Conservation (phyloP, 2,113 vertebrate genomes). For the Sprattus sprattus region DNA sequence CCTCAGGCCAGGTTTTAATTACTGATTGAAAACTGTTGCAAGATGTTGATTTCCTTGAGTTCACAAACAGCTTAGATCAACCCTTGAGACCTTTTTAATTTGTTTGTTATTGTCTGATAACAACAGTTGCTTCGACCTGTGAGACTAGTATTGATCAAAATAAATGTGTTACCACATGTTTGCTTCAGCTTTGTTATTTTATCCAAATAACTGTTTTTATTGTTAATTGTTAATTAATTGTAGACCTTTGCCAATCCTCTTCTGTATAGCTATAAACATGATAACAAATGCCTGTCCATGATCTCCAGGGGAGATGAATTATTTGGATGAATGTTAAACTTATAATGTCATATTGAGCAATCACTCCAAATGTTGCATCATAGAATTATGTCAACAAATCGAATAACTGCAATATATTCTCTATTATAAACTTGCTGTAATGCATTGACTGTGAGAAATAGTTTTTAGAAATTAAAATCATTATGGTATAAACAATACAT, state of each 20-base stretch:
- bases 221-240: too few species aligned
- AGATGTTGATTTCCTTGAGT: constrained; percentile 28
- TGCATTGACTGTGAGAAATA: background rate
- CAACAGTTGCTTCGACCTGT: constrained; percentile 14
- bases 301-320: background rate
- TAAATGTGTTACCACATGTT: constrained; percentile 4
- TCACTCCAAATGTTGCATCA: constrained; percentile 7
- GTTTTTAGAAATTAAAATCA: background rate
- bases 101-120: constrained; percentile 21
- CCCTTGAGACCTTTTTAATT: constrained; percentile 23
- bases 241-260: background rate
- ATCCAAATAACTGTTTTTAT: background rate
- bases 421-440: background rate
- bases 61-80: constrained; percentile 51
- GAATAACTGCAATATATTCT: background rate
- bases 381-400: background rate
- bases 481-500: background rate
- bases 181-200: background rate
- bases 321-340: background rate
- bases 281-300: background rate
- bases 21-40: constrained; percentile 19
- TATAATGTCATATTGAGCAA: background rate
- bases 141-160: background rate
- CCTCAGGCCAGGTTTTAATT: constrained; percentile 31
- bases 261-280: background rate